Conservation (phyloP, 2,113 vertebrate species). For the Ceuthmochares aereus region DNA sequence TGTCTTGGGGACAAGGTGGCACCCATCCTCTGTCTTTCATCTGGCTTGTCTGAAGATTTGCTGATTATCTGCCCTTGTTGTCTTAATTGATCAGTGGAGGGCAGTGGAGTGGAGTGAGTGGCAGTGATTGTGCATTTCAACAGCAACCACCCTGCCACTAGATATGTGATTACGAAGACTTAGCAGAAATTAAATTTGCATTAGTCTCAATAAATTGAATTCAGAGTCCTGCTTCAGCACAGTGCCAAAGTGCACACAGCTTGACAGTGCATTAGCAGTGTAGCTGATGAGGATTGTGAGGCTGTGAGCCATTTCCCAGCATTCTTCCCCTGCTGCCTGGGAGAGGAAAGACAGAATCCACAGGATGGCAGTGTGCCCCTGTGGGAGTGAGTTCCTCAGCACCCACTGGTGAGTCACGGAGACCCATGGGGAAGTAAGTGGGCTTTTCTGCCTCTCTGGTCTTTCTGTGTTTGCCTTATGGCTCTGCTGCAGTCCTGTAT, state of each 20-base stretch:
- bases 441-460: neutral
- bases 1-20: neutral
- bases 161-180: neutral
- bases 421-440: no score
- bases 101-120: neutral
- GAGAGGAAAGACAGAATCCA: neutral
- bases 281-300: neutral
- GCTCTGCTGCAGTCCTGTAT: neutral
- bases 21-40: neutral
- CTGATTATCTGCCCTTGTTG: neutral
- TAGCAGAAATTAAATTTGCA: neutral
- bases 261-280: neutral
- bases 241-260: neutral
- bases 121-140: neutral
- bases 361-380: conserved; percentile 55
- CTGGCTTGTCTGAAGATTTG: neutral
- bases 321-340: neutral
- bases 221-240: neutral
- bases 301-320: rapidly evolving
- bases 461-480: rapidly evolving
- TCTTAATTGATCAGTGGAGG: neutral
- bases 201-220: conserved; percentile 6
- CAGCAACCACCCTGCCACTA: neutral
- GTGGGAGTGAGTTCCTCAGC: neutral
- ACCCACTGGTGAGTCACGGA: neutral